phyloP scores from a whole-genome alignment of 2,113 vertebrate species.

The Dipodomys spectabilis region DNA sequence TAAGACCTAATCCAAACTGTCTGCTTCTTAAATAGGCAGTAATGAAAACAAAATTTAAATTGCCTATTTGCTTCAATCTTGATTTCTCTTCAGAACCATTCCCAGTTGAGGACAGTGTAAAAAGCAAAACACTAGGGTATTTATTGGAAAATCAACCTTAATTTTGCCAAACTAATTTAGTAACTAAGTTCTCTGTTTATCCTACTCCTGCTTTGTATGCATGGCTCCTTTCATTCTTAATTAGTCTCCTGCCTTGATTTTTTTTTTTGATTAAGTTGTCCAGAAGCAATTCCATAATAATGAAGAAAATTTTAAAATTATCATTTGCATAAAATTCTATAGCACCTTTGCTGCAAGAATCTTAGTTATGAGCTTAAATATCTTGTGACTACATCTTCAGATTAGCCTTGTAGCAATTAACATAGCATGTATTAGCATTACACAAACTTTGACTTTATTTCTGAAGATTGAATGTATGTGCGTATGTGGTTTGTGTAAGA shows the following conservation, averaged over 20 bases:
- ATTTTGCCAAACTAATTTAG: constrained; percentile 41
- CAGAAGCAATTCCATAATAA: constrained; percentile 30
- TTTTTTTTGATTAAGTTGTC: background rate
- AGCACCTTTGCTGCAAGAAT: background rate
- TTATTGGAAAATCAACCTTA: constrained; percentile 40
- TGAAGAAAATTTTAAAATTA: background rate
- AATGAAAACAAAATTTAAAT: constrained; percentile 45
- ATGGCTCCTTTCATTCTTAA: background rate
- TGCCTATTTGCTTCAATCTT: background rate
- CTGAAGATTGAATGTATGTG: background rate
- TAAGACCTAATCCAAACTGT: background rate
- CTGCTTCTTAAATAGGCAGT: background rate
- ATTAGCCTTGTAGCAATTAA: background rate
- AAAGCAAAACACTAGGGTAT: constrained; percentile 12
- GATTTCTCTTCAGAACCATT: constrained; percentile 18
- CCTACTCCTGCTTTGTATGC: background rate
- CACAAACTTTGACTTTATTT: background rate
- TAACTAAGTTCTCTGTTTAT: background rate
- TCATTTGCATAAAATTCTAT: background rate
- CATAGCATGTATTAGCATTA: background rate
- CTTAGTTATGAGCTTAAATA: background rate
- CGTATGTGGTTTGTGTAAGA: background rate
- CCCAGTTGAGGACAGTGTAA: background rate
- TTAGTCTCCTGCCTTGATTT: background rate
- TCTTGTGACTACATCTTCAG: background rate